Conservation (phyloP, 2,113 vertebrate genomes). For the Phylloscopus trochilus region DNA sequence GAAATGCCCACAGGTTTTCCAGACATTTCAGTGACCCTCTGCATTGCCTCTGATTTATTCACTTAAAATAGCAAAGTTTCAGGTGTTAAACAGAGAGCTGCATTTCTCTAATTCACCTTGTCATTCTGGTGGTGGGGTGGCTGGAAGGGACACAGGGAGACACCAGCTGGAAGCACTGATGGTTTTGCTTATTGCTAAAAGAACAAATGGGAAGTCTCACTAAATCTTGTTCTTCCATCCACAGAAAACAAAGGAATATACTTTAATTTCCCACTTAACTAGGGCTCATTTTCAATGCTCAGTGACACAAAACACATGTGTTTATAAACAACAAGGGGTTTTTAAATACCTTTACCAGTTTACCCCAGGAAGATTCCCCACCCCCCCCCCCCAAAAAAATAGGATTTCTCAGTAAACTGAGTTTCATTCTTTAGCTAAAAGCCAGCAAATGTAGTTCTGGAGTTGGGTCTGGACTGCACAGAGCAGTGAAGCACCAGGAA, state of each 20-base stretch:
- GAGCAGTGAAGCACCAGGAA: not conserved
- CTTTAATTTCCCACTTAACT: not conserved
- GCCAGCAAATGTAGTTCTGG: not conserved
- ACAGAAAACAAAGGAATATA: not conserved
- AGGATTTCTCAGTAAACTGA: not conserved
- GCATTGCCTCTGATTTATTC: no score
- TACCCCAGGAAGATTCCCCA: not conserved
- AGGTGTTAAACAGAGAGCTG: not conserved
- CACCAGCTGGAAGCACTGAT: not conserved
- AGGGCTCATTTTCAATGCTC: not conserved
- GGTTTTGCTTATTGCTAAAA: not conserved
- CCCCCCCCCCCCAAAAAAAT: no score
- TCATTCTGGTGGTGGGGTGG: not conserved
- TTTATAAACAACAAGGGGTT: not conserved
- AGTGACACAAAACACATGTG: accelerated
- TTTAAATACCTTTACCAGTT: not conserved
- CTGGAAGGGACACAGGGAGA: not conserved
- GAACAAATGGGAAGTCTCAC: not conserved
- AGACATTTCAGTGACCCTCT: not conserved
- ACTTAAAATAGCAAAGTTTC: not conserved
- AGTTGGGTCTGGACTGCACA: not conserved
- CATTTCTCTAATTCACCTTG: not conserved
- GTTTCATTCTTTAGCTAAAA: not conserved
- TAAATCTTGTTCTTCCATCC: not conserved
- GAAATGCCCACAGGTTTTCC: not conserved